Percentiles rank a stretch among this genome's conserved stretches.
These are phyloP conservation scores for Dolichotis patagonum DNA, from an alignment of 2,113 vertebrate species.

Conservation along the genomic window DNA sequence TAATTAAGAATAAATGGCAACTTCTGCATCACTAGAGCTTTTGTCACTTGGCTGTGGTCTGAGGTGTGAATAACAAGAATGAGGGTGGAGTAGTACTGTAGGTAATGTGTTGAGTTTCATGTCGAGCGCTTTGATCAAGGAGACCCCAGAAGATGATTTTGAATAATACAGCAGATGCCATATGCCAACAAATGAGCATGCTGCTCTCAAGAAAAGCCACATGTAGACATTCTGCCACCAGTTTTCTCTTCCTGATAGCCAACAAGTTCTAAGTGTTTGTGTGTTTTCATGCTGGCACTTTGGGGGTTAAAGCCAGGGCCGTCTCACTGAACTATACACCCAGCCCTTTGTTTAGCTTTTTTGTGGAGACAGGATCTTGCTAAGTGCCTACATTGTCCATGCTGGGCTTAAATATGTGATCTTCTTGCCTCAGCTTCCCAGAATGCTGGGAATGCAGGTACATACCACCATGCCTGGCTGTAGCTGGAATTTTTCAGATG, in stretches of 20 bases:
- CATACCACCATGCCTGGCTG: not conserved
- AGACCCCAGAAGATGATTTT: not conserved
- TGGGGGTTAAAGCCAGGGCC: not conserved
- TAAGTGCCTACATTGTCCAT: too few relatives aligned
- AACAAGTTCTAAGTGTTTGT: not conserved
- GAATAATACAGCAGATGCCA: not conserved
- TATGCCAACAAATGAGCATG: fast-evolving
- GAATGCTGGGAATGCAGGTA: not conserved
- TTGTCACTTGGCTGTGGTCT: not conserved
- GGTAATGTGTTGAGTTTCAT: not conserved
- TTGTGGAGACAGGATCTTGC: not conserved
- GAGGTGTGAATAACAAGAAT: not conserved
- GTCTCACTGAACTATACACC: not conserved
- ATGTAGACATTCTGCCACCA: not conserved
- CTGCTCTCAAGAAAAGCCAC: not conserved
- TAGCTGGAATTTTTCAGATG: not conserved
- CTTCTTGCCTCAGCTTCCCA: not conserved
- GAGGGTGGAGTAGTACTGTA: too few relatives aligned
- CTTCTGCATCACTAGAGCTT: too few relatives aligned
- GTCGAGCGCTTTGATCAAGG: not conserved
- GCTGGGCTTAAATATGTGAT: not conserved
- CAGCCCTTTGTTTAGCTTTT: not conserved
- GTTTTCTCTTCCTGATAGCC: not conserved
- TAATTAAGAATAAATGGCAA: not conserved
- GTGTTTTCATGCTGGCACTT: not conserved